phyloP scores from a whole-genome alignment of 2,797 vertebrate genomes.

The Esox masquinongy region DNA sequence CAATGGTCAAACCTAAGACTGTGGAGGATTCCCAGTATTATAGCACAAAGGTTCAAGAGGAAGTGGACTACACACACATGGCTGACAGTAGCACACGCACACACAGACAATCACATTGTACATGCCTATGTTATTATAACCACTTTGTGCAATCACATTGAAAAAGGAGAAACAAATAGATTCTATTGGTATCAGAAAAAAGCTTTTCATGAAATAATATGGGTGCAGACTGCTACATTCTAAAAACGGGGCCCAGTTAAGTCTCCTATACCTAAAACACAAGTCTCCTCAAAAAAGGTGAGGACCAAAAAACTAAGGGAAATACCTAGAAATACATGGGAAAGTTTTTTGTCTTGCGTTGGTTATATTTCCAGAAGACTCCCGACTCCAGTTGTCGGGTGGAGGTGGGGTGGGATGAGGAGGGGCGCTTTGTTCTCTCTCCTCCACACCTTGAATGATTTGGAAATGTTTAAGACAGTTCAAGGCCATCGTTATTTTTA shows the following conservation, averaged over 20 bases:
- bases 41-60: conserved; percentile 66
- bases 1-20: conserved; percentile 84
- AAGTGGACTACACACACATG: conserved; percentile 78
- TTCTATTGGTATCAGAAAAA: conserved; percentile 88
- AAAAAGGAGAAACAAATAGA: conserved; percentile 73
- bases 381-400: conserved; percentile 54
- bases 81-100: conserved; percentile 76
- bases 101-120: conserved; percentile 89
- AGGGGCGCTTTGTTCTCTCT: conserved; percentile 51
- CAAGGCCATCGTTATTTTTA: conserved; percentile 81
- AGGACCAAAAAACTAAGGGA: conserved; percentile 66
- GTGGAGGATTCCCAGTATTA: conserved; percentile 67
- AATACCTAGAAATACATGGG: conserved; percentile 84
- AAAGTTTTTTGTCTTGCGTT: conserved; percentile 78
- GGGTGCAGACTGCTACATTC: conserved; percentile 89
- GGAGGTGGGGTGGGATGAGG: conserved; percentile 43
- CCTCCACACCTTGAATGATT: conserved; percentile 69
- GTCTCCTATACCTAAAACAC: conserved; percentile 73
- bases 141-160: conserved; percentile 93
- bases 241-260: conserved; percentile 80
- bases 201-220: conserved; percentile 77
- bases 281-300: conserved; percentile 72
- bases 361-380: conserved; percentile 78
- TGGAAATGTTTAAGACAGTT: conserved; percentile 85
- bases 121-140: conserved; percentile 90